A percentile compares a stretch with the other conserved stretches of the same genome.
These are phyloP conservation scores for Zingel zingel DNA, from an alignment of 2,113 vertebrate species.

Conservation along the genomic window DNA sequence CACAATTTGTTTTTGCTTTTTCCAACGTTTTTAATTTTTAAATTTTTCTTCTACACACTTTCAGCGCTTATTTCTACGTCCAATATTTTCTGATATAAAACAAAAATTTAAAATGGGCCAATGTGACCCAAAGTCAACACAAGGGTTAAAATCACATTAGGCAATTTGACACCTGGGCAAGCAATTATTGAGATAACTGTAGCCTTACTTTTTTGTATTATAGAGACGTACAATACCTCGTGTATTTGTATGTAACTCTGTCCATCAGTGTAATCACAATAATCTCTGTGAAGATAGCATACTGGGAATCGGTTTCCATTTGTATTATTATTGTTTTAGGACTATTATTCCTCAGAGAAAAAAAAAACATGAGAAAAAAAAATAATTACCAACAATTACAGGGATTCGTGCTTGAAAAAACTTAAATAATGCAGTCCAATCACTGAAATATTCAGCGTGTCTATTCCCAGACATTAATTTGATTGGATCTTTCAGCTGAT, in stretches of 20 bases:
- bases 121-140: too few species aligned
- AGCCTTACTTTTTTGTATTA: not conserved
- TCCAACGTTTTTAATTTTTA: too few species aligned
- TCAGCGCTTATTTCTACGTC: too few species aligned
- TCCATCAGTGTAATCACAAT: not conserved
- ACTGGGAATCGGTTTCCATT: not conserved
- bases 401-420: not conserved
- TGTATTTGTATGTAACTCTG: too few species aligned
- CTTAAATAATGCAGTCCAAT: constrained; percentile 20
- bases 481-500: constrained; percentile 47
- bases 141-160: not conserved
- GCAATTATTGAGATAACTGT: not conserved
- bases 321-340: too few species aligned
- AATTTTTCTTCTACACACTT: too few species aligned
- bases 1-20: too few species aligned
- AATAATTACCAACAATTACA: not conserved
- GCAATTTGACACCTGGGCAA: too few species aligned
- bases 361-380: too few species aligned
- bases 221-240: too few species aligned
- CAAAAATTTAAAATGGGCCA: too few species aligned
- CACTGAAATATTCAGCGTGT: constrained; percentile 23
- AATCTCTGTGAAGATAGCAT: not conserved
- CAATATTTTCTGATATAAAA: too few species aligned
- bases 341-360: not conserved
- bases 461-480: constrained; percentile 28